Evolutionary conservation across 2,797 vertebrate genomes (phyloP).

Genomic region (Scolopax rusticola): DNA sequence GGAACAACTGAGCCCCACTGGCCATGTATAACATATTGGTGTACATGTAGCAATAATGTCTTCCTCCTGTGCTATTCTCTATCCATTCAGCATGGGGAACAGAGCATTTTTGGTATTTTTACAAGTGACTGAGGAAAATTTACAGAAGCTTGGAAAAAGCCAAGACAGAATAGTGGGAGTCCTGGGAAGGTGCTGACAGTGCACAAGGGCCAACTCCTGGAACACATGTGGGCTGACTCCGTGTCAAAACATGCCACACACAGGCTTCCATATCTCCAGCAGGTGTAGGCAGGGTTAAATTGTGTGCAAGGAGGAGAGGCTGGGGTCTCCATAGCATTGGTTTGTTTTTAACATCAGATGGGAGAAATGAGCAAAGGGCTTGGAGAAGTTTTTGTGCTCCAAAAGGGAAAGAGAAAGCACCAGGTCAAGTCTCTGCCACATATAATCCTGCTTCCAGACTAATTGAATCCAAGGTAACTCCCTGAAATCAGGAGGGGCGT

Average conservation of each 20-base stretch:
- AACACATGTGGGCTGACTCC: not conserved
- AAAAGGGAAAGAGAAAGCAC: not conserved
- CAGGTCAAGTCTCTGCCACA: not conserved
- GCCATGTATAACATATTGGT: not conserved
- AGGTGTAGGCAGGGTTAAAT: not conserved
- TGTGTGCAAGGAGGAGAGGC: not conserved
- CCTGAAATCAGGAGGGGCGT: not conserved
- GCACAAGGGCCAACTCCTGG: not conserved
- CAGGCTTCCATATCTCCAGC: not conserved
- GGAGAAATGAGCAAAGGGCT: not conserved
- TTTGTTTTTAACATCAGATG: not conserved
- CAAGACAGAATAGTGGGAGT: not conserved
- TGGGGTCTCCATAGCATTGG: not conserved
- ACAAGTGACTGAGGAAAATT: not conserved
- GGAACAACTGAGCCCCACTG: not conserved
- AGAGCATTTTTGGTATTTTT: not conserved
- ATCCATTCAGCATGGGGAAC: not conserved
- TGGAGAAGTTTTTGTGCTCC: not conserved
- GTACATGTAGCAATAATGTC: not conserved
- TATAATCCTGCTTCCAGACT: not conserved
- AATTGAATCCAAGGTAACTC: not conserved
- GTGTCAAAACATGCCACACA: not conserved
- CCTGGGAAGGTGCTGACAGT: not conserved
- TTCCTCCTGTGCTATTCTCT: not conserved
- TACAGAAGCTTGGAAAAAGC: not conserved